Evolutionary conservation across 1,140 invertebrate species (phyloP), one percentile per base, ranked within the genome.

Genomic region (Anthonomus grandis): DNA sequence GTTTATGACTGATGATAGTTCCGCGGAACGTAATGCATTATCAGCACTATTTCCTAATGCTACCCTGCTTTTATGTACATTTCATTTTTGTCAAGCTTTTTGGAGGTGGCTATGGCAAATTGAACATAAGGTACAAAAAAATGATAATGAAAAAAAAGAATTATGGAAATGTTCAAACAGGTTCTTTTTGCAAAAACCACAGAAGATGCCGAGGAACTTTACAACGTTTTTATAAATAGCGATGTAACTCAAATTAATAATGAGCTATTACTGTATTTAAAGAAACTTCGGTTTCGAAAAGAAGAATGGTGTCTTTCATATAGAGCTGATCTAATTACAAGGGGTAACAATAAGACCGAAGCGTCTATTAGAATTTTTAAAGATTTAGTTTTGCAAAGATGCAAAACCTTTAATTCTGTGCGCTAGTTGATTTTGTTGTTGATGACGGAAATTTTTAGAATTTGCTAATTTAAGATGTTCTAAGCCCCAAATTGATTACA

Each of bases 301-400:
- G 4, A 4, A 45, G 42, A 45, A 45, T 45, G 42, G 42, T 19
- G 18, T 19, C 6, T 45, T 8, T 45, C 12, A 19, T 45, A 10
- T 15, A 45, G 42, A 15, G 4, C 18, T 5, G 42, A 22, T 8
- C 8, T 45, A 17, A 45, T 15, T 21, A 8, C 18, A 45, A 19
- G 6, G 23, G 23, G 5, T 45, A n/a, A 31, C 27, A 31, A 6
- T 8, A 31, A 22, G 18, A 24, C 6, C 6, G 42, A 45, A 19
- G 19, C 42, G 12, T 45, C 42, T n/a, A 45, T 45, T 22, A 5
- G 42, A 5, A 45, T 45, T 12, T 45, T 45, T 45, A 45, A 45
- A 22, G 42, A 45, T 24, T 9, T 45, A 8, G 56, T 62, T 39
- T 63, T 60, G n/a, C n/a, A n/a, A n/a, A n/a, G n/a, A n/a, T n/a